A percentile compares a stretch with the other conserved stretches of the same genome.
Evolutionary conservation across 2,888 invertebrate species (phyloP).

Genomic region (Hydriomena furcata): DNA sequence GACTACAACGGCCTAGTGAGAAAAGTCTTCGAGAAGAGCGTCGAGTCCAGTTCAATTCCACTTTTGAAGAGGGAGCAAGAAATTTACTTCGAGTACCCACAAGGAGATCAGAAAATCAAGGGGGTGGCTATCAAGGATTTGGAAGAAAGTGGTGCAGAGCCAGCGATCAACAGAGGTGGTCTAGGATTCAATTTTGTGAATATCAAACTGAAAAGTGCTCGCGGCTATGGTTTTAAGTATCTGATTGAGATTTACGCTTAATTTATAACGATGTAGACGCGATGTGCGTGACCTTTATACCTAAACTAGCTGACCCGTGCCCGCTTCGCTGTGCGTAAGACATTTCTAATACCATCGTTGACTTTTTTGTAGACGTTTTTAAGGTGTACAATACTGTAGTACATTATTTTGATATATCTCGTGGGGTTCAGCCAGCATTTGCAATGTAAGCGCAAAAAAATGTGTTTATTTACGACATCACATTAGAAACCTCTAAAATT

Average conservation of each 20-base stretch:
- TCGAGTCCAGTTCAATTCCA: constrained; percentile 52
- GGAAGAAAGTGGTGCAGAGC: constrained; percentile 65
- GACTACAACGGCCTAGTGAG: constrained; percentile 54
- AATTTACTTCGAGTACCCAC: constrained; percentile 56
- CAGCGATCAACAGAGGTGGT: constrained; percentile 69
- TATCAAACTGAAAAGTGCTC: constrained; percentile 71
- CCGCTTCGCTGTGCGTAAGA: too few species aligned
- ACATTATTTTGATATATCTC: too few species aligned
- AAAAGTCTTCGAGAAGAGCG: constrained; percentile 55
- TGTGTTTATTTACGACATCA: too few species aligned
- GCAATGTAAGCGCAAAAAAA: too few species aligned
- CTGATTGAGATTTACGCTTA: constrained; percentile 70
- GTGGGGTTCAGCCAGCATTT: too few species aligned
- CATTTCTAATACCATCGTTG: too few species aligned
- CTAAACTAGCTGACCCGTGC: too few species aligned
- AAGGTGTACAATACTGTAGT: too few species aligned
- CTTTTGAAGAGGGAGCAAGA: constrained; percentile 59
- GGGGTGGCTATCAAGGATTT: constrained; percentile 72
- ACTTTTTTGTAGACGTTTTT: too few species aligned
- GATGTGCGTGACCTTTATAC: constrained; percentile 2
- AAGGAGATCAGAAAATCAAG: constrained; percentile 63
- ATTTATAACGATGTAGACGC: constrained; percentile 24
- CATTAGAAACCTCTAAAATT: too few species aligned
- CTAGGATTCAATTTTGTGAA: constrained; percentile 65
- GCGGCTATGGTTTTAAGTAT: constrained; percentile 66